Evolutionary conservation across 1,140 invertebrate species (phyloP), one percentile per base, ranked within the genome.

Genomic region (Elysia chlorotica): DNA sequence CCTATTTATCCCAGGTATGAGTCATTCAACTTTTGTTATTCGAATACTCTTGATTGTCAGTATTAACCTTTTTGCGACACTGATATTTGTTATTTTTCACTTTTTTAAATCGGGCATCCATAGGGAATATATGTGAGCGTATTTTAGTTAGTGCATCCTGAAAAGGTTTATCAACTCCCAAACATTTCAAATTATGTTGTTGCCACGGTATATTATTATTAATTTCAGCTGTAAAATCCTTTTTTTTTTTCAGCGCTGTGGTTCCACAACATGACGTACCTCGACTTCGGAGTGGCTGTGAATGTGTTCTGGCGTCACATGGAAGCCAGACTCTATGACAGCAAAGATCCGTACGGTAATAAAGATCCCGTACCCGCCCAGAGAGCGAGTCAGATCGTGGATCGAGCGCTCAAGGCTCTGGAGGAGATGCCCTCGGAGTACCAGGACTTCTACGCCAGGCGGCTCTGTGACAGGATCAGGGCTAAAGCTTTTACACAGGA

Each of bases 301-400:
- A 91, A 91, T 82, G 87, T 91, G 1, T 91, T 91, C 83, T 91
- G 91, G 91, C 89, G 87, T 76, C 88, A 91, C 78, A 80, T 91
- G 62, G 54, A 53, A 1, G 78, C 85, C 10, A 67, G 76, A 23
- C 73, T 89, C 3, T 91, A 91, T 80, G 89, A 91, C 74, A 88
- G 87, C 69, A 89, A 89, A 74, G 90, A 91, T 79, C 83, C 88
- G 19, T 91, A 91, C 80, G 90, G 90, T 59, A 91, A 91, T 77
- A 90, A 89, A 77, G 90, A 91, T 76, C 81, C 87, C 0, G 65
- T 88, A 17, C 88, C 88, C 21, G 90, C 88, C 2, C 78, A 83
- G 25, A 71, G 89, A 83, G 89, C 89, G 3, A 82, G 88, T 72
- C 84, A 87, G 71, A 87, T 88, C 61, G 56, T 90, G 0, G 89